These are phyloP conservation scores for Rutpela maculata DNA, from an alignment of 2,888 invertebrate genomes.

Conservation along the genomic window DNA sequence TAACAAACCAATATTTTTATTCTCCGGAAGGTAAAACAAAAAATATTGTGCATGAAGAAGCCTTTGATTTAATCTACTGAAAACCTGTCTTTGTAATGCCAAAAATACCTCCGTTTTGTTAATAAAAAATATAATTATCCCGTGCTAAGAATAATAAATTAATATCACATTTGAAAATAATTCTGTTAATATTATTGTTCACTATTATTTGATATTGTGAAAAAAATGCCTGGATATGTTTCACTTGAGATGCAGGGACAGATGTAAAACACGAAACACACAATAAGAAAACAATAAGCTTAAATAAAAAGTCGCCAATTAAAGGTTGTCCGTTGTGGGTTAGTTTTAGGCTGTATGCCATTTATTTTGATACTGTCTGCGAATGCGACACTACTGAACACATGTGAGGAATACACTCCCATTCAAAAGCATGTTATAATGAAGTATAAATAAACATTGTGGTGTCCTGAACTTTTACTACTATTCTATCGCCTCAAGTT, in stretches of 20 bases:
- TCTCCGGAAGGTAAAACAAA: too few relatives aligned
- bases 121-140: too few relatives aligned
- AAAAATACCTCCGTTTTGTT: too few relatives aligned
- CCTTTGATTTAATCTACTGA: too few relatives aligned
- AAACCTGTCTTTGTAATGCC: too few relatives aligned
- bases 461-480: neutral
- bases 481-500: neutral
- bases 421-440: slow-evolving; percentile 1
- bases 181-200: too few relatives aligned
- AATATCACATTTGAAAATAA: too few relatives aligned
- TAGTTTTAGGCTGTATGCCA: slow-evolving; percentile 34
- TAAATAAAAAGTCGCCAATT: slow-evolving; percentile 36
- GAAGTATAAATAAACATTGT: neutral
- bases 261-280: slow-evolving; percentile 36
- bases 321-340: slow-evolving; percentile 26
- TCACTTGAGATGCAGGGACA: slow-evolving; percentile 22
- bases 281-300: slow-evolving; percentile 31
- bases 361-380: slow-evolving; percentile 46
- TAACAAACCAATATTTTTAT: too few relatives aligned
- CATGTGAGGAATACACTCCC: slow-evolving; percentile 27
- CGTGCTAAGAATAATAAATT: too few relatives aligned
- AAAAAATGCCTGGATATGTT: neutral
- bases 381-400: slow-evolving; percentile 28
- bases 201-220: neutral
- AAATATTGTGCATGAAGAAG: too few relatives aligned